Conservation (phyloP, 2,888 invertebrate genomes). For the Erebia epiphron region DNA sequence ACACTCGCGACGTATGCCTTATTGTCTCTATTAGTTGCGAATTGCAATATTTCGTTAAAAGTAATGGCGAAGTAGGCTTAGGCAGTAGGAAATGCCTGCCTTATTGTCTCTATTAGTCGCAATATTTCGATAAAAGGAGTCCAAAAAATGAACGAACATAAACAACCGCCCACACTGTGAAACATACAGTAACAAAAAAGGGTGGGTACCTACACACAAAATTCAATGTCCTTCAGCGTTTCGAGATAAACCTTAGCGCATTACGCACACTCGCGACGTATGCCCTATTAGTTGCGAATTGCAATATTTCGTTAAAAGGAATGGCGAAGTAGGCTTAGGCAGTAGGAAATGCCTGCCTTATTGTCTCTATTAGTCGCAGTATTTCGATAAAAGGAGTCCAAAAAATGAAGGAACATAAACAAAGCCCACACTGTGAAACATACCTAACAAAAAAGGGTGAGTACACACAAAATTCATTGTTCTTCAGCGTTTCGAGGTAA, state of each 20-base stretch:
- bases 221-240: slow-evolving; percentile 55
- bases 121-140: too few species aligned
- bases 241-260: slow-evolving; percentile 52
- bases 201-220: slow-evolving; percentile 50
- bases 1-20: slow-evolving; percentile 2
- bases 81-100: too few species aligned
- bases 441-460: slow-evolving; percentile 40
- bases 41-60: too few species aligned
- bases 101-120: too few species aligned
- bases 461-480: slow-evolving; percentile 54
- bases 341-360: too few species aligned
- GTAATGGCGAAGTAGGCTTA: too few species aligned
- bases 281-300: too few species aligned
- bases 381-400: background rate
- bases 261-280: slow-evolving; percentile 30
- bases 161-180: slow-evolving; percentile 54
- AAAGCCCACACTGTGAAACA: slow-evolving; percentile 49
- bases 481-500: slow-evolving; percentile 54
- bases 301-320: too few species aligned
- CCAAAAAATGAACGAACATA: slow-evolving; percentile 39
- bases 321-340: too few species aligned
- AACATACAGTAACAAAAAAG: slow-evolving; percentile 31
- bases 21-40: too few species aligned
- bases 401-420: slow-evolving; percentile 46
- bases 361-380: too few species aligned